These are phyloP conservation scores for Misgurnus anguillicaudatus DNA, from an alignment of 2,113 vertebrate genomes.

Conservation along the genomic window DNA sequence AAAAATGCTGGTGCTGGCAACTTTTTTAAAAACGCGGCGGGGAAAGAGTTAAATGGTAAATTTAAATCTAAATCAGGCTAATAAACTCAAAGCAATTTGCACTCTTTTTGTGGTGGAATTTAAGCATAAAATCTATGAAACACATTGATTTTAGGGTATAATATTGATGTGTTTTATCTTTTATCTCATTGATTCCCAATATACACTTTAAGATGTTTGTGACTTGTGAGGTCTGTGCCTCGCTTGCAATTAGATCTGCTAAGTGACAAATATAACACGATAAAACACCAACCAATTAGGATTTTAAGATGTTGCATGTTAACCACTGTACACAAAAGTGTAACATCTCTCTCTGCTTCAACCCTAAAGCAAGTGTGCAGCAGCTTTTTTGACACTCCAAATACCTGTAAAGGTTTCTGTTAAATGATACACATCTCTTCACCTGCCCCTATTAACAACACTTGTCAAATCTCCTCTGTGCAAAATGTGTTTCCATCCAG, in stretches of 20 bases:
- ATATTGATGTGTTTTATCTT: too few relatives aligned
- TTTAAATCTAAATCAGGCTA: too few relatives aligned
- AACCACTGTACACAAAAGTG: conserved; percentile 11
- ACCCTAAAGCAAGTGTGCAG: background rate
- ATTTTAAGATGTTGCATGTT: conserved; percentile 31
- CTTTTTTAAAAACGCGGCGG: too few relatives aligned
- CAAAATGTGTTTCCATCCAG: conserved; percentile 11
- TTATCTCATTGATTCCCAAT: too few relatives aligned
- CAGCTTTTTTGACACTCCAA: conserved; percentile 28
- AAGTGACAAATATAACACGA: conserved; percentile 34
- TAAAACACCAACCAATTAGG: conserved; percentile 32
- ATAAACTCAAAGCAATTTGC: too few relatives aligned
- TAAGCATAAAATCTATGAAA: too few relatives aligned
- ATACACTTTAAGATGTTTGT: too few relatives aligned
- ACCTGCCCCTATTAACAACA: conserved; percentile 8
- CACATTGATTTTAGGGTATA: too few relatives aligned
- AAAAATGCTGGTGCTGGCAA: too few relatives aligned
- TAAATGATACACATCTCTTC: conserved; percentile 27
- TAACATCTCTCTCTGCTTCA: background rate
- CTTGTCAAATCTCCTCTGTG: conserved; percentile 24
- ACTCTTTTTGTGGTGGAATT: too few relatives aligned
- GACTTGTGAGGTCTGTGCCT: too few relatives aligned
- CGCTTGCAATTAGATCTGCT: conserved; percentile 5
- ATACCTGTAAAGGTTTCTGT: conserved; percentile 27
- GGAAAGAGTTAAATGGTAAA: too few relatives aligned